Base-by-base conservation (phyloP, 2,888 invertebrate genomes). In the Aphodius sticticus region DNA sequence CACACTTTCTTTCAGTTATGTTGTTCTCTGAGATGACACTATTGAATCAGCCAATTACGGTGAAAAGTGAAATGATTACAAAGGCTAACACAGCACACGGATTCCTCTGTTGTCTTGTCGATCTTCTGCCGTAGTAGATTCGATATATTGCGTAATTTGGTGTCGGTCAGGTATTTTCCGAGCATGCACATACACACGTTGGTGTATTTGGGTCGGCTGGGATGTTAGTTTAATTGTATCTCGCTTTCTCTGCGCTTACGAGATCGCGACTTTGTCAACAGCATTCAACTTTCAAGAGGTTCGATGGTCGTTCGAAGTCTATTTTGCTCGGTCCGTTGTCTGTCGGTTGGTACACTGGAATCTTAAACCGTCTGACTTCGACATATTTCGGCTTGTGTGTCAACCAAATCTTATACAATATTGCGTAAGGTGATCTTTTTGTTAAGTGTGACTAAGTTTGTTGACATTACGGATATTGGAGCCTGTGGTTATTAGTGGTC, bases 221-320 rank as follows among this genome's bases (percentile, higher is more conserved):
- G 53, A 53, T 53, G 53, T 53, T 53, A 53, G 53, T 53, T 53
- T 53, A 53, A 53, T 53, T 53, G 53, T 53, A 53, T 53, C 53
- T 53, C 53, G 53, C 53, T 53, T 53, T 53, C 53, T 53, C 53
- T 53, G 53, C 53, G 53, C 53, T 5, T 2, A 5, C 53, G 53
- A 53, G 53, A 53, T 53, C 53, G 53, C 1, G 12, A 53, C 53
- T 53, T 53, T 53, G 53, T 53, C 53, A 53, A 53, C 53, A 53
- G 12, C 53, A 53, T 53, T 53, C 53, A 5, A 53, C 53, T 53
- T 53, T 53, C 53, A 53, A 53, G 53, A 53, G 53, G 12, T 53
- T 53, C 53, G 53, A 53, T 9, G 53, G 7, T 53, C 12, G 53
- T 12, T 53, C 53, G 53, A 7, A 53, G 26, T 26, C 1, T n/a